Conservation (phyloP, 2,113 vertebrate species). For the Pachycephala philippinensis region DNA sequence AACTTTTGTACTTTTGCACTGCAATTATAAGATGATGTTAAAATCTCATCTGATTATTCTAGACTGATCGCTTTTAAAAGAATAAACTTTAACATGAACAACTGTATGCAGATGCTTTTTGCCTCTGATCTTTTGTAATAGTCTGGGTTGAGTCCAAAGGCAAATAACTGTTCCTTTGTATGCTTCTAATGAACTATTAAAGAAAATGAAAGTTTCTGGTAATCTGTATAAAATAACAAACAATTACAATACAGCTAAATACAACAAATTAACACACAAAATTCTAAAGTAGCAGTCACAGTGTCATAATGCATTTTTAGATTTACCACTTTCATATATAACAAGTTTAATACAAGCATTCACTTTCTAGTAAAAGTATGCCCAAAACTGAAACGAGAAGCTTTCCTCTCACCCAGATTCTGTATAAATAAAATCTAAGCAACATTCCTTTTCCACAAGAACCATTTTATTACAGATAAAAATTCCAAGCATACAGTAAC, state of each 20-base stretch:
- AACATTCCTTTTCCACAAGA: not conserved
- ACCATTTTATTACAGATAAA: not conserved
- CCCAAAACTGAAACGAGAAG: not conserved
- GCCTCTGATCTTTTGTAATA: not conserved
- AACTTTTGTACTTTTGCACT: not conserved
- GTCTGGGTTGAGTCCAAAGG: not conserved
- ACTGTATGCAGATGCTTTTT: not conserved
- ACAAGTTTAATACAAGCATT: not conserved
- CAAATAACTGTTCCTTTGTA: not conserved
- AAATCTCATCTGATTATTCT: not conserved
- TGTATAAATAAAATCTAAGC: not conserved
- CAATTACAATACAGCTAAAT: not conserved
- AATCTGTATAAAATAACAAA: not conserved
- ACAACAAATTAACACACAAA: not conserved
- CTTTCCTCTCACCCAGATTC: not conserved
- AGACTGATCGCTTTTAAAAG: not conserved
- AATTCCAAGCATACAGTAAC: not conserved
- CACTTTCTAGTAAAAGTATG: not conserved
- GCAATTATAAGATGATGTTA: not conserved
- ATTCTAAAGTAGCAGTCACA: not conserved
- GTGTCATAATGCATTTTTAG: not conserved
- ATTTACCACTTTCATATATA: not conserved
- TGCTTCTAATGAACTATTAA: not conserved
- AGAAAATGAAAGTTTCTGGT: not conserved
- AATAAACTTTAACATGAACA: not conserved